phyloP scores from a whole-genome alignment of 2,113 vertebrate species.

The Bothrops jararaca region DNA sequence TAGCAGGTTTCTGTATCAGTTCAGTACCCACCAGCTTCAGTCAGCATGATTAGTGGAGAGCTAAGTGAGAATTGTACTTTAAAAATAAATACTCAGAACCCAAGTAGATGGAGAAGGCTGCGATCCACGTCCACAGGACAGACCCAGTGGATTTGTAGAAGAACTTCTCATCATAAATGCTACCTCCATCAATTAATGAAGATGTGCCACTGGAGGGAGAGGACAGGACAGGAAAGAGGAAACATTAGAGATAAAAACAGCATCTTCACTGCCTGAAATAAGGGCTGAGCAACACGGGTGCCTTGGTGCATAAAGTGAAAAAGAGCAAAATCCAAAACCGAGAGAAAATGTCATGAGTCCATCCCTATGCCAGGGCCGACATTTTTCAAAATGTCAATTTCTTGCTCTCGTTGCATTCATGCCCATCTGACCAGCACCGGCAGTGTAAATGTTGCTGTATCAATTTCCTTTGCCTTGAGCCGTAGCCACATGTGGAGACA shows the following conservation, averaged over 20 bases:
- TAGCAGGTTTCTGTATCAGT: background rate
- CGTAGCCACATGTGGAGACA: conserved; percentile 17
- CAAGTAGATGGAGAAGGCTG: background rate
- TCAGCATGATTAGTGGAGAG: background rate
- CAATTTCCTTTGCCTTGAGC: conserved; percentile 48
- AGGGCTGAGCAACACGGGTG: background rate
- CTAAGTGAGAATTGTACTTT: background rate
- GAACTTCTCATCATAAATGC: background rate
- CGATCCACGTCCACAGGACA: background rate
- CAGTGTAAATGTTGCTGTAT: conserved; percentile 43
- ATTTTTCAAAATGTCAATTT: conserved; percentile 16
- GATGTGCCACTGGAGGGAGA: background rate
- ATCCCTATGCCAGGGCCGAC: background rate
- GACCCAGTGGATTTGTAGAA: background rate
- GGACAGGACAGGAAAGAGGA: background rate
- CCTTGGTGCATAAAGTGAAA: background rate
- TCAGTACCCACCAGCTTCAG: background rate
- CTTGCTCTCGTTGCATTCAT: conserved; percentile 49
- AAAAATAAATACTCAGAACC: background rate
- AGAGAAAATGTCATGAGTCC: background rate
- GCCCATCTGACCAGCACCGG: conserved; percentile 38
- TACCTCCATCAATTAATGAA: background rate
- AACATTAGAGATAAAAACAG: background rate
- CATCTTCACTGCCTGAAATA: too few species aligned
- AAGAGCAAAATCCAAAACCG: background rate